phyloP scores from a whole-genome alignment of 30 jellyfish, hydroid and myxozoan species.

The Pseudorhiza aurosa region DNA sequence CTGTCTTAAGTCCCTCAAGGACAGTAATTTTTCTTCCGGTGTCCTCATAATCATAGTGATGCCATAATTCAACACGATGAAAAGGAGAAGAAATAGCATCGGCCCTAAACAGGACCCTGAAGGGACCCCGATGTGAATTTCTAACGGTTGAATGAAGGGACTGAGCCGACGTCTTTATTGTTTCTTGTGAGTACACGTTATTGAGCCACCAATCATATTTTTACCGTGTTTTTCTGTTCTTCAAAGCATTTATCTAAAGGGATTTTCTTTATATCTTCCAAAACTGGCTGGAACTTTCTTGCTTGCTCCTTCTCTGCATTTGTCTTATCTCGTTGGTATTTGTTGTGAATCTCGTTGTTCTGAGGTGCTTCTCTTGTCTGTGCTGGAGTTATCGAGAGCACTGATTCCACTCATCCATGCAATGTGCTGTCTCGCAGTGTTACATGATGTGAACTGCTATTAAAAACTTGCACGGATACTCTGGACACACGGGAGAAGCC shows the following conservation, averaged over 20 bases:
- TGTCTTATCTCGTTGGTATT: background rate
- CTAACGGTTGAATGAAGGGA: constrained; percentile 11
- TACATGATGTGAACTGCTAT: constrained; percentile 8
- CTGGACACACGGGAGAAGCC: background rate
- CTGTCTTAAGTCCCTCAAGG: too few species aligned
- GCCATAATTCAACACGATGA: too few species aligned
- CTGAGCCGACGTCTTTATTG: constrained; percentile 10
- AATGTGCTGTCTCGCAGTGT: constrained; percentile 3
- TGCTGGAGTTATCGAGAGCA: background rate
- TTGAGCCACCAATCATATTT: background rate
- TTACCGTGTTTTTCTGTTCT: constrained; percentile 10
- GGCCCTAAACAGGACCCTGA: background rate
- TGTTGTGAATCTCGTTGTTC: background rate
- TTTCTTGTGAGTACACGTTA: background rate
- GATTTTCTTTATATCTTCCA: background rate
- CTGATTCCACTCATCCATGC: background rate
- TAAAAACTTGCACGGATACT: background rate
- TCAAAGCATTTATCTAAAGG: background rate
- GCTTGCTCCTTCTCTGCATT: constrained; percentile 8
- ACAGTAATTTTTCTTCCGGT: too few species aligned
- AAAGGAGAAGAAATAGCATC: too few species aligned
- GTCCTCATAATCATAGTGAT: too few species aligned
- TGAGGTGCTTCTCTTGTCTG: background rate
- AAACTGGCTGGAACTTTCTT: background rate
- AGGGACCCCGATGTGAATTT: background rate